These are phyloP conservation scores for Heliconius congener DNA, from an alignment of 1,140 invertebrate species.

Conservation along the genomic window DNA sequence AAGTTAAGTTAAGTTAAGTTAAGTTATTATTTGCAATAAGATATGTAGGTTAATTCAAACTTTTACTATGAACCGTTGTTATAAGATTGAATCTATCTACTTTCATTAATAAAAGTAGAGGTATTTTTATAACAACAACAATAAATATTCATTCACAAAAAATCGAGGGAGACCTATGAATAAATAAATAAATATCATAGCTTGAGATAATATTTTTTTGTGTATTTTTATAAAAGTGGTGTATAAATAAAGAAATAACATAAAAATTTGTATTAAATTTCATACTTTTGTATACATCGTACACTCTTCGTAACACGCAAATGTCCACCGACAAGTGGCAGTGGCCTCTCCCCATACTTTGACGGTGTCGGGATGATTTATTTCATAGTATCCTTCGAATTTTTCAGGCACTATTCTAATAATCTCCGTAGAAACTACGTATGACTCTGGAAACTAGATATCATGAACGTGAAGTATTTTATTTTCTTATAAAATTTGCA, in stretches of 20 bases:
- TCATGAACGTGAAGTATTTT: neutral
- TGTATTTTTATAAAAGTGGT: too few species aligned
- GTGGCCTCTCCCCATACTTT: constrained; percentile 71
- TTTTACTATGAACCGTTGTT: too few species aligned
- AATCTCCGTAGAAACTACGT: constrained; percentile 60
- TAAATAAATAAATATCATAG: neutral
- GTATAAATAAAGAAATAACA: too few species aligned
- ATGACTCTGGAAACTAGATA: constrained; percentile 60
- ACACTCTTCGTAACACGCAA: constrained; percentile 64
- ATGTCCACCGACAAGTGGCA: constrained; percentile 61
- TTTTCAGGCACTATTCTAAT: constrained; percentile 60
- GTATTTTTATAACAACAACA: too few species aligned
- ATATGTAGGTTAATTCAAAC: too few species aligned
- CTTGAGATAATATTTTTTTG: too few species aligned
- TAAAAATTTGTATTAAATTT: neutral
- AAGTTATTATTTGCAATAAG: too few species aligned
- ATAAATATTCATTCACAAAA: too few species aligned
- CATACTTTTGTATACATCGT: constrained; percentile 6
- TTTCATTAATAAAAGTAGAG: too few species aligned
- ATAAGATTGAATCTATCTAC: too few species aligned
- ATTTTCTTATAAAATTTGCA: neutral
- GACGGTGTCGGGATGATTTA: constrained; percentile 58
- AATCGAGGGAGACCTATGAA: neutral
- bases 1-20: too few species aligned
- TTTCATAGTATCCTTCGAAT: constrained; percentile 66